Evolutionary conservation across 2,113 vertebrate genomes (phyloP), one percentile per base, ranked within the genome.

Genomic region (Delphinapterus leucas): DNA sequence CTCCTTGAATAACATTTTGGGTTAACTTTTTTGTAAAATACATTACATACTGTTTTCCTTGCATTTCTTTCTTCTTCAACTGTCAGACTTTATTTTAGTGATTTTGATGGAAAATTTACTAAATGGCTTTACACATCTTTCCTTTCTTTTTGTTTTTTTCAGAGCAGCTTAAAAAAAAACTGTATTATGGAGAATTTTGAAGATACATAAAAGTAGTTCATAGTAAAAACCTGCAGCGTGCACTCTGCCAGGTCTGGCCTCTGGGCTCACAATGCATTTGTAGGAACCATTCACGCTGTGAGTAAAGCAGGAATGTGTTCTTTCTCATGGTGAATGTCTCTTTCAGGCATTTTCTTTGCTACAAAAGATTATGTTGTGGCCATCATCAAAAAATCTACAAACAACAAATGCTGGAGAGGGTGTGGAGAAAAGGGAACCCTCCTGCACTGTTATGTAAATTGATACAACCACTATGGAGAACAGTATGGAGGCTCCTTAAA

Each of bases 21-120:
- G 38, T 41, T 85, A 81, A 86, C 10, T 26, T 88, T 93, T 85
- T 95, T 81, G 9, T 67, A 95, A 90, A 86, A 90, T 47, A 49
- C 20, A 17, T 67, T 68, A 21, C 55, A 20, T 18, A 60, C 36
- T 12, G 13, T 88, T 77, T 92, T 70, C 55, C 41, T 47, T 80
- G n/a, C 31, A 36, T 68, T 65, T 58, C 83, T 65, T 80, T 53
- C 36, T 88, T 79, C 36, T 71, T 41, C 61, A 36, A 73, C 44
- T 90, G 47, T 25, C 60, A 81, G 20, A 36, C 26, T 95, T 76
- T 44, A 70, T 70, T 85, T 86, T 53, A 87, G 44, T 82, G 74
- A 63, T 90, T 94, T 91, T 91, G 5, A 91, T 91, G 82, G 47
- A 81, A 60, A 74, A 20, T 60, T 81, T 79, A 67, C 67, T 84